Base-by-base conservation (phyloP, 1,140 invertebrate genomes). In the Zaprionus capensis region DNA sequence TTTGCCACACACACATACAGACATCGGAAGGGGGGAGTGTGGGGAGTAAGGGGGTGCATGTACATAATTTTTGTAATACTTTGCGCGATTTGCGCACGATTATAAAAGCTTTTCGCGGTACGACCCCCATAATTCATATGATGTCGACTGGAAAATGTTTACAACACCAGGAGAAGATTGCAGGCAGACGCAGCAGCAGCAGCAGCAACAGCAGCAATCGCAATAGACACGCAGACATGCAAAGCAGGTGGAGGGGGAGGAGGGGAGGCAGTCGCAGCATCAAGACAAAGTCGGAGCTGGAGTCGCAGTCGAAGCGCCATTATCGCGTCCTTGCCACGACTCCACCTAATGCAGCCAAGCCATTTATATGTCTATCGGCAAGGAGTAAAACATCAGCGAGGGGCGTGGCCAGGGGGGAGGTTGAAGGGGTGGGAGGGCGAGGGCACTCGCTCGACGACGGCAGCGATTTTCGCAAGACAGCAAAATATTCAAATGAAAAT, bases 51-150 rank as follows among this genome's bases (percentile, higher is more conserved):
- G 46, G 46, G 46, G 20, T 26, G 84, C 80, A 78, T 88, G 84
- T 87, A 90, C 85, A 88, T 91, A 80, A 92, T 91, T 85, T 88
- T 76, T 72, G 65, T 80, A 76, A 78, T 76, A 74, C 70, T 79
- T 79, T 92, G 91, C 91, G 74, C 91, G 86, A 92, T 92, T 92
- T 92, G 91, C 77, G 84, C 86, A 79, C 91, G 91, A 91, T 92
- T 92, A 91, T 92, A 92, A 92, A 92, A 92, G 91, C 91, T 92
- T 92, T 92, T 92, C 91, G 91, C 91, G 91, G 91, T 92, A 92
- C 87, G 84, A 88, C 87, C 87, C 81, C 83, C 76, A 92, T 92
- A 92, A 92, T 92, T 92, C 91, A 92, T 92, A 84, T 80, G 87
- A 90, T 86, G 85, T 90, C 86, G 86, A 88, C 85, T 88, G 85